These are phyloP conservation scores for Cerceris rybyensis DNA, from an alignment of 2,888 invertebrate species.

Conservation along the genomic window DNA sequence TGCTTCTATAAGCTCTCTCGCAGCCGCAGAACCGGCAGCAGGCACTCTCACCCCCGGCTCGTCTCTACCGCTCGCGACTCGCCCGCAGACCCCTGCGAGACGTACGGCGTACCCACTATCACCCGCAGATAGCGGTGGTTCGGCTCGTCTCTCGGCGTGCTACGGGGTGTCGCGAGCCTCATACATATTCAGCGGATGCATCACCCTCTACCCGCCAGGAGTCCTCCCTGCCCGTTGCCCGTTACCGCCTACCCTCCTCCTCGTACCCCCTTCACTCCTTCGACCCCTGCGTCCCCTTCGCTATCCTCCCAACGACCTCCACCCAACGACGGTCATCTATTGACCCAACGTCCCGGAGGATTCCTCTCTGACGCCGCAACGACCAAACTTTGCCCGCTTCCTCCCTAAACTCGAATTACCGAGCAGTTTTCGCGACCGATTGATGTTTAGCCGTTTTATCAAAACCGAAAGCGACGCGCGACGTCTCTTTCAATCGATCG, in stretches of 20 bases:
- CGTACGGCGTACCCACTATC: conserved; percentile 80
- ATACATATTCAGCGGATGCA: conserved; percentile 87
- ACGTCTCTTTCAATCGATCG: conserved; percentile 21
- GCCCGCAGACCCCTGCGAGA: conserved; percentile 77
- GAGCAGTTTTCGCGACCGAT: conserved; percentile 80
- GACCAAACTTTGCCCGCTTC: conserved; percentile 76
- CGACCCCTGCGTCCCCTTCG: background rate
- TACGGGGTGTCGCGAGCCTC: conserved; percentile 83
- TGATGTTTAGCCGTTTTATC: conserved; percentile 80
- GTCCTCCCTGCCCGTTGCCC: conserved; percentile 29
- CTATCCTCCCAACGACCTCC: conserved; percentile 73
- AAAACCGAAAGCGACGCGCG: conserved; percentile 73
- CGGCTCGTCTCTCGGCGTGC: conserved; percentile 73
- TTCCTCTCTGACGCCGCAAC: conserved; percentile 46
- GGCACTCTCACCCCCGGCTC: conserved; percentile 51
- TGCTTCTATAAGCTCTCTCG: conserved; percentile 76
- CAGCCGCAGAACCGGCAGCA: conserved; percentile 66
- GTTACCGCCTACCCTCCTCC: conserved; percentile 27
- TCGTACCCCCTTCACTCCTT: conserved; percentile 12
- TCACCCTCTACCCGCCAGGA: conserved; percentile 79
- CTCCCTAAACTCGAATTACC: conserved; percentile 79
- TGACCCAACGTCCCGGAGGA: conserved; percentile 58
- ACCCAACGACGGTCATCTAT: conserved; percentile 76
- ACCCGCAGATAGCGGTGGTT: conserved; percentile 81
- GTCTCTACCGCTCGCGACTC: conserved; percentile 49